Conservation (phyloP, 2,113 vertebrate species). For the Leuciscus idus region DNA sequence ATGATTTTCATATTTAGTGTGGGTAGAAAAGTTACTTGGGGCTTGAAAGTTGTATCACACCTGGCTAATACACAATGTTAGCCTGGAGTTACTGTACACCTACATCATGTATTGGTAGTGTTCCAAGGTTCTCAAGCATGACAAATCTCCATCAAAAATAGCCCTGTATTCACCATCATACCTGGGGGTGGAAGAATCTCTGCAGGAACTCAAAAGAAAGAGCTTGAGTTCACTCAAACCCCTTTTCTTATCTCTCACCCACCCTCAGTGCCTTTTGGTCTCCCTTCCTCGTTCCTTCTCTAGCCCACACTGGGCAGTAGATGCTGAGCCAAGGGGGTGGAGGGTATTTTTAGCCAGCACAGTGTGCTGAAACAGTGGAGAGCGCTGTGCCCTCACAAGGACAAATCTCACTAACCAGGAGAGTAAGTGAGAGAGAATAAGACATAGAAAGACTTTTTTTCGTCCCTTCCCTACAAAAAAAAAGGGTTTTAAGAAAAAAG, state of each 20-base stretch:
- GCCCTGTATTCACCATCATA: background rate
- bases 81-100: background rate
- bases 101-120: background rate
- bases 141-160: background rate
- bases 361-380: slow-evolving; percentile 55
- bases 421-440: background rate
- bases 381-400: slow-evolving; percentile 56
- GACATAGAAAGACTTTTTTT: slow-evolving; percentile 7
- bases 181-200: background rate
- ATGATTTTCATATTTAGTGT: background rate
- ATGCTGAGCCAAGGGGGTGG: slow-evolving; percentile 49
- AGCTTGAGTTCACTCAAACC: slow-evolving; percentile 1
- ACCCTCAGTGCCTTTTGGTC: slow-evolving; percentile 7
- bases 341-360: slow-evolving; percentile 58
- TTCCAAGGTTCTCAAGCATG: background rate
- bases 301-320: slow-evolving; percentile 47
- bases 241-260: background rate
- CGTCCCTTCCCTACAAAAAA: slow-evolving; percentile 3
- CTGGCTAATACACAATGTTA: background rate
- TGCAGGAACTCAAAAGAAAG: background rate
- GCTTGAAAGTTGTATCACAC: background rate
- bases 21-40: background rate
- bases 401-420: slow-evolving; percentile 47
- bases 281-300: slow-evolving; percentile 26
- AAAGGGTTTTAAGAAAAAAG: slow-evolving; percentile 6